Evolutionary conservation across 1,140 invertebrate genomes (phyloP), one percentile per base, ranked within the genome.

Genomic region (Ylistrum balloti): DNA sequence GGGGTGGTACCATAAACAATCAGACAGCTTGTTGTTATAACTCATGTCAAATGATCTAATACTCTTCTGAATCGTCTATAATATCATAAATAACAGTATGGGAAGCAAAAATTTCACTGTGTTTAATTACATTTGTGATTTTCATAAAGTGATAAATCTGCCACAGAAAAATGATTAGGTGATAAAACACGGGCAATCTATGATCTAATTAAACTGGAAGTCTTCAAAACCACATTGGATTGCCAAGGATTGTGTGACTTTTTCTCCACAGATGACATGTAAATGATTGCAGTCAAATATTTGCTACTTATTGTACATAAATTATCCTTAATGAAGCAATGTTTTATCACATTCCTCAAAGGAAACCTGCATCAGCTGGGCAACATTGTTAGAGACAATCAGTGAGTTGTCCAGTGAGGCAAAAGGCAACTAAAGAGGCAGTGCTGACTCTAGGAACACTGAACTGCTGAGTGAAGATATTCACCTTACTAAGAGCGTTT

Each of bases 41-140:
- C 45, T 20, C 45, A 48, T 5, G 56, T 28, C 15, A 74, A 74
- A 1, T 74, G 45, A 74, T 74, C 7, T 74, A 28, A 11, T 74
- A 28, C 56, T n/a, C n/a, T n/a, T n/a, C n/a, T 74, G 22, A 74
- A 74, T 74, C 56, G n/a, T n/a, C 56, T 74, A 5, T 28, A 28
- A 74, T 74, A 74, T 74, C n/a, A 74, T 74, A n/a, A 74, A 28
- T 9, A 74, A 28, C 28, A 74, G 28, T 74, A 28, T 74, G n/a
- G 3, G 5, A 74, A 28, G 5, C 1, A 74, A 74, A 74, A 74
- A 74, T n/a, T 74, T 74, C 9, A 74, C 56, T 74, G n/a, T n/a
- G 28, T 74, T 74, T 74, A 74, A 74, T 74, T n/a, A 28, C 22
- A 74, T 74, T 74, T 74, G 56, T 74, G 56, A 74, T 74, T 74